Evolutionary conservation across 1,140 invertebrate genomes (phyloP).

Genomic region (Propsilocerus akamusi): DNA sequence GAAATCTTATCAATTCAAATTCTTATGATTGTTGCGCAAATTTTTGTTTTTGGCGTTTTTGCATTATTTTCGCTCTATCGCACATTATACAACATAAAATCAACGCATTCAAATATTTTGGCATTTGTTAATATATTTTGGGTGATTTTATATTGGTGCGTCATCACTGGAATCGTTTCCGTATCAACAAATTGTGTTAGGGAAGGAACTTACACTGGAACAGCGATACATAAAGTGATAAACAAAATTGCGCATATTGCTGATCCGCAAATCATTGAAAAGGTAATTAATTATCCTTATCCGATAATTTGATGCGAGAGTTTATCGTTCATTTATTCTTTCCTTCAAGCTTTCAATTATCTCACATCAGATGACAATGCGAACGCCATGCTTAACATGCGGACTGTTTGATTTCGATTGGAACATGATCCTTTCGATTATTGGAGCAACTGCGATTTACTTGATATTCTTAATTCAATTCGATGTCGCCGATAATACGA

Average conservation of each 20-base stretch:
- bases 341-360: not conserved
- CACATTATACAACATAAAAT: not conserved
- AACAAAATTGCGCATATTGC: not conserved
- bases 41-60: not conserved
- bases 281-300: not conserved
- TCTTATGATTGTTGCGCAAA: not conserved
- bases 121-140: not conserved
- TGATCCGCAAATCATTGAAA: not conserved
- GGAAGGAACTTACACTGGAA: not conserved
- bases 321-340: not conserved
- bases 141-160: not conserved
- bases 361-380: not conserved
- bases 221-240: not conserved
- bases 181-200: not conserved
- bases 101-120: not conserved
- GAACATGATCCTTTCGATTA: not conserved
- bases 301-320: not conserved
- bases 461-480: not conserved
- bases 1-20: not conserved
- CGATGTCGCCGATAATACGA: not conserved
- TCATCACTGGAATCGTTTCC: not conserved
- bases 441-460: not conserved
- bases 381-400: not conserved
- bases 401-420: not conserved
- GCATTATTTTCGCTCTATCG: not conserved